Conservation (phyloP, 2,888 invertebrate species). For the Tenthredo scrophulariae region DNA sequence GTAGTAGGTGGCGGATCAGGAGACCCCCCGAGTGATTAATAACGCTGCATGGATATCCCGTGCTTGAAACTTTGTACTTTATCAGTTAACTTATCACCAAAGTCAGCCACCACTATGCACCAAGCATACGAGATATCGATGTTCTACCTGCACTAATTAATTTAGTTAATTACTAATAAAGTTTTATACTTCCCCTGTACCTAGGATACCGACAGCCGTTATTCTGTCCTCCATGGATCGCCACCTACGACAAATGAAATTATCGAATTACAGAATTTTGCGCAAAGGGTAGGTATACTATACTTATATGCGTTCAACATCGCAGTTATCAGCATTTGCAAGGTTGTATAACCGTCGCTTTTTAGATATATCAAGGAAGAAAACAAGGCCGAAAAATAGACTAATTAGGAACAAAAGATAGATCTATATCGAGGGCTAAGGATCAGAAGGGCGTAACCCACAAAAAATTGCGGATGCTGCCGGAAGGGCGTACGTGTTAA, state of each 20-base stretch:
- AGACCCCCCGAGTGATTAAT: constrained; percentile 65
- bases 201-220: constrained; percentile 26
- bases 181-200: constrained; percentile 59
- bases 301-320: background rate
- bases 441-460: no score
- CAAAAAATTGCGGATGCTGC: no score
- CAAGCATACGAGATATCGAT: constrained; percentile 60
- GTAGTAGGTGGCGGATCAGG: background rate
- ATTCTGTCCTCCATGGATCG: constrained; percentile 3
- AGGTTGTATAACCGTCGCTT: background rate
- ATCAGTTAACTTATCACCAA: constrained; percentile 68
- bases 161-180: constrained; percentile 70
- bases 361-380: background rate
- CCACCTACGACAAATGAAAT: constrained; percentile 45
- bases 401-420: background rate
- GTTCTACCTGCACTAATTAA: constrained; percentile 67
- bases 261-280: constrained; percentile 34
- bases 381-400: background rate
- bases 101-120: constrained; percentile 52
- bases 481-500: no score
- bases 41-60: constrained; percentile 59
- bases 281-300: background rate
- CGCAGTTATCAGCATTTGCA: background rate
- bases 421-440: no score
- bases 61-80: constrained; percentile 66